Evolutionary conservation across 2,797 vertebrate species (phyloP).

Genomic region (Sciurus vulgaris): DNA sequence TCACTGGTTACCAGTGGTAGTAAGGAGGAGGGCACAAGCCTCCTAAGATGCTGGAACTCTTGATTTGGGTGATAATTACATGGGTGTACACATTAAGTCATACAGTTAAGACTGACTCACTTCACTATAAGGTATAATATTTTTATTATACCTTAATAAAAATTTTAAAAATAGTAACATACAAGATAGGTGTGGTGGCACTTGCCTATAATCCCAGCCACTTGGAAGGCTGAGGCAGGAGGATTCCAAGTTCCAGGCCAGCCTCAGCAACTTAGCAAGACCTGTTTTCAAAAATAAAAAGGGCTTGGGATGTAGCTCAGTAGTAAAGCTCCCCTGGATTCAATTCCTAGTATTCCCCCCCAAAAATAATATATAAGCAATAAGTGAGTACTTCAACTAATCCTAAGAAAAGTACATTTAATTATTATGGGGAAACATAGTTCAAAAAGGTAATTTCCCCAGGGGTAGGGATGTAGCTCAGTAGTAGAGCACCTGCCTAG

Average conservation of each 20-base stretch:
- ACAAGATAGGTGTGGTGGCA: too few relatives aligned
- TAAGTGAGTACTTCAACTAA: too few relatives aligned
- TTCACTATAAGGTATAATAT: neutral
- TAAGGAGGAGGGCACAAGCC: neutral
- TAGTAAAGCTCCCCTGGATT: neutral
- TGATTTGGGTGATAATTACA: neutral
- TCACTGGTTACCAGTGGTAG: neutral
- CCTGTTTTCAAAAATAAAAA: neutral
- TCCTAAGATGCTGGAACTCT: neutral
- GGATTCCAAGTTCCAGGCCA: neutral
- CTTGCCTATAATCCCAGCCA: neutral
- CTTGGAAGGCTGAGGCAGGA: neutral
- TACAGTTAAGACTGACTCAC: neutral
- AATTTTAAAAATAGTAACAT: too few relatives aligned
- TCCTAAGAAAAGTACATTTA: too few relatives aligned
- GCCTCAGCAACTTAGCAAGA: neutral
- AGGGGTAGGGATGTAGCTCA: too few relatives aligned
- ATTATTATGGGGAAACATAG: too few relatives aligned
- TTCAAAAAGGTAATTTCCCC: too few relatives aligned
- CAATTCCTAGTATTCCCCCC: neutral
- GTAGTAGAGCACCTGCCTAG: too few relatives aligned
- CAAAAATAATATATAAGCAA: neutral
- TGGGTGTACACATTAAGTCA: neutral
- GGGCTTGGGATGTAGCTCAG: neutral
- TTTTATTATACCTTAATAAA: neutral